These are phyloP conservation scores for Pholis gunnellus DNA, from an alignment of 2,113 vertebrate genomes.

Conservation along the genomic window DNA sequence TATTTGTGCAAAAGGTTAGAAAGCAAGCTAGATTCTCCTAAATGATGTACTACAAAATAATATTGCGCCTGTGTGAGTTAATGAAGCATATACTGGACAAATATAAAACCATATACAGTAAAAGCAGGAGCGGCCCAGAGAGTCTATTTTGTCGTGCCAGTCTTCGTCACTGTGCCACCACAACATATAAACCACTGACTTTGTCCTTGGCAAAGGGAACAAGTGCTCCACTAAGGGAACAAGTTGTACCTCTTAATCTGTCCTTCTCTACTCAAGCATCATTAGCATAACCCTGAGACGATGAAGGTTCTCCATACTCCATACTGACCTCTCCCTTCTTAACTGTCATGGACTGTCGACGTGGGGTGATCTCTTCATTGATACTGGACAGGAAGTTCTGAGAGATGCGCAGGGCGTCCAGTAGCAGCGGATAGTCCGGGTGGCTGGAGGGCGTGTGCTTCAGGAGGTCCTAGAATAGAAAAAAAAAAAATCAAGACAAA, in stretches of 20 bases:
- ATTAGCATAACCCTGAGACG: not conserved
- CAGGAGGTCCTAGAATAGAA: slow-evolving; percentile 87
- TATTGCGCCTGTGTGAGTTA: not conserved
- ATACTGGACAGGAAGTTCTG: slow-evolving; percentile 96
- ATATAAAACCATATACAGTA: slow-evolving; percentile 2
- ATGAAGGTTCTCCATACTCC: not conserved
- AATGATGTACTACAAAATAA: not conserved
- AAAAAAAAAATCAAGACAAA: not conserved
- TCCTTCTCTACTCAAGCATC: not conserved
- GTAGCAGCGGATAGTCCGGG: slow-evolving; percentile 89
- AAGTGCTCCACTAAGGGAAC: slow-evolving; percentile 2
- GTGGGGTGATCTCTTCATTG: slow-evolving; percentile 95
- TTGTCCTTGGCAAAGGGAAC: slow-evolving; percentile 24
- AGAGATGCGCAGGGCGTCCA: slow-evolving; percentile 94
- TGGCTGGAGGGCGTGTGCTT: slow-evolving; percentile 93
- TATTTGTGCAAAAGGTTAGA: not conserved
- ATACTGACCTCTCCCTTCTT: slow-evolving; percentile 94
- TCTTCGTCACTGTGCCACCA: not conserved
- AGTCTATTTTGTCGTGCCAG: not conserved
- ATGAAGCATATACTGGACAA: slow-evolving; percentile 3
- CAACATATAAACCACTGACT: slow-evolving; percentile 18
- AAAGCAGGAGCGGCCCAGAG: not conserved
- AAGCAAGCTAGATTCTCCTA: not conserved
- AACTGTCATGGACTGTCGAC: slow-evolving; percentile 94
- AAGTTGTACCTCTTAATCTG: not conserved